phyloP scores from a whole-genome alignment of 2,888 invertebrate genomes.

The Teleogryllus oceanicus region DNA sequence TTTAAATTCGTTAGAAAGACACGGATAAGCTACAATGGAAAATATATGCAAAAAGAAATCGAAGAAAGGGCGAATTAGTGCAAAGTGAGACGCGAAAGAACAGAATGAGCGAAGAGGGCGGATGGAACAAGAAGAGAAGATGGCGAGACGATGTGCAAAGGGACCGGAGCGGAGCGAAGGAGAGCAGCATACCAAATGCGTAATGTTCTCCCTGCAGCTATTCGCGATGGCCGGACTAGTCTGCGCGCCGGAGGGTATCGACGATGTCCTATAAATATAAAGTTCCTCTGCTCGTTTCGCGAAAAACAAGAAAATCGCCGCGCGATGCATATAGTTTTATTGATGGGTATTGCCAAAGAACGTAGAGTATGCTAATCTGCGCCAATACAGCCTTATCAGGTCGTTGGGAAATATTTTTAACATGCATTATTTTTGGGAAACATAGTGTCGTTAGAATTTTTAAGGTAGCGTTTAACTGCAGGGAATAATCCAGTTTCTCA shows the following conservation, averaged over 20 bases:
- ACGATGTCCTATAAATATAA: neutral
- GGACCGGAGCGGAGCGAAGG: too few relatives aligned
- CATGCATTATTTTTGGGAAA: neutral
- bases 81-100: too few relatives aligned
- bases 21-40: too few relatives aligned
- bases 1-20: too few relatives aligned
- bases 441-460: neutral
- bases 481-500: neutral
- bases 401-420: neutral
- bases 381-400: neutral
- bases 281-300: neutral
- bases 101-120: too few relatives aligned
- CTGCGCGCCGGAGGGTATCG: neutral
- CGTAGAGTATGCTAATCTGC: neutral
- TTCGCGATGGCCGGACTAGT: too few relatives aligned
- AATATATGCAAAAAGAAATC: too few relatives aligned
- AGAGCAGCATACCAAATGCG: too few relatives aligned
- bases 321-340: neutral
- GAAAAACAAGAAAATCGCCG: neutral
- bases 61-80: too few relatives aligned
- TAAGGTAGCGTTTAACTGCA: neutral
- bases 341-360: neutral
- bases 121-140: too few relatives aligned
- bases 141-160: too few relatives aligned
- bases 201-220: too few relatives aligned